These are phyloP conservation scores for Pachyramphus minor DNA, from an alignment of 2,113 vertebrate genomes.

Conservation along the genomic window DNA sequence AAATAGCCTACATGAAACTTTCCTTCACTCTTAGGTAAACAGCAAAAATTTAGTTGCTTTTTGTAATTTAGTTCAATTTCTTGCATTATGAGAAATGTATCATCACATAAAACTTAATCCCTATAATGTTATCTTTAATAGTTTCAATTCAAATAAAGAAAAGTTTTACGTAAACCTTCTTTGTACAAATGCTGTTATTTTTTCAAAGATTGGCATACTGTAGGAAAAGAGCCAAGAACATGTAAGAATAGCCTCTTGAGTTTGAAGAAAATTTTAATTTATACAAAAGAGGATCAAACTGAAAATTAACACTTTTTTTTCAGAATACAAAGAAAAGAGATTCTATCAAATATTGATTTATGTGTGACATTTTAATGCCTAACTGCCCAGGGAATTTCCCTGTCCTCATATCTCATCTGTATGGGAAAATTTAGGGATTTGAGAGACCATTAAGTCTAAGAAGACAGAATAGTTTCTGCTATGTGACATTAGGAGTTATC, in stretches of 20 bases:
- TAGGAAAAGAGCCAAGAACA: background rate
- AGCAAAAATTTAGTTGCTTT: background rate
- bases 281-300: background rate
- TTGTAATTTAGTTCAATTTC: background rate
- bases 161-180: background rate
- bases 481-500: rapidly evolving
- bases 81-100: background rate
- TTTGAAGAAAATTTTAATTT: background rate
- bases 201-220: background rate
- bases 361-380: background rate
- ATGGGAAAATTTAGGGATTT: background rate
- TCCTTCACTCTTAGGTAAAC: background rate
- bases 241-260: background rate
- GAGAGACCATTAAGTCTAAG: background rate
- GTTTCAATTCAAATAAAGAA: background rate
- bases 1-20: background rate
- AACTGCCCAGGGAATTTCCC: rapidly evolving
- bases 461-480: background rate
- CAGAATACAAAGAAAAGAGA: background rate
- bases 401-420: background rate
- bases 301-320: background rate
- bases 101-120: background rate
- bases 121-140: background rate
- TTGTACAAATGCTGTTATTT: background rate
- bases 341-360: background rate